Conservation (phyloP, 2,797 vertebrate species). For the Notolepis coatsorum region DNA sequence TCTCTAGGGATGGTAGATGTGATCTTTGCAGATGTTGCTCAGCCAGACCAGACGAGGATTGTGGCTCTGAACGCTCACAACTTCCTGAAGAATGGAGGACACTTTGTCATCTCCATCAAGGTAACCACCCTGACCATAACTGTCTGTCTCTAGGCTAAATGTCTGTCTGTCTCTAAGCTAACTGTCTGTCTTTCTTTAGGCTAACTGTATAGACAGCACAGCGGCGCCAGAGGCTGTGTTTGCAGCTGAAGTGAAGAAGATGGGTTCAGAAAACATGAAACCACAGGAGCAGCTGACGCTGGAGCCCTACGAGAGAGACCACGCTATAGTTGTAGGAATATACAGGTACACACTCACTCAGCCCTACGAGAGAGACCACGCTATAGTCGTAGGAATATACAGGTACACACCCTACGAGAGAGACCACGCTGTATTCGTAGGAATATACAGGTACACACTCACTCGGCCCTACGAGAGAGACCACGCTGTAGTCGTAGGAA, state of each 20-base stretch:
- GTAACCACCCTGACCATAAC: conserved; percentile 55
- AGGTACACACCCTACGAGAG: conserved; percentile 92
- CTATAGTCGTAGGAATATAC: conserved; percentile 92
- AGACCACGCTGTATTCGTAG: conserved; percentile 93
- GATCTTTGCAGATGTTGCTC: conserved; percentile 93
- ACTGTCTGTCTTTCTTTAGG: conserved; percentile 66
- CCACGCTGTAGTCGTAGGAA: conserved; percentile 92
- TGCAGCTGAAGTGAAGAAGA: conserved; percentile 93
- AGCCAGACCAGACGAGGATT: conserved; percentile 95
- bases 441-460: no score
- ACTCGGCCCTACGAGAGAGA: conserved; percentile 93
- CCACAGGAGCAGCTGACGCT: conserved; percentile 94
- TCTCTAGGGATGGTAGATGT: conserved; percentile 94
- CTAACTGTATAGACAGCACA: conserved; percentile 95
- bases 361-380: conserved; percentile 93
- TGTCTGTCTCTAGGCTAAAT: conserved; percentile 85
- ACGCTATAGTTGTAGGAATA: conserved; percentile 91
- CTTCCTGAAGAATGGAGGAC: conserved; percentile 92
- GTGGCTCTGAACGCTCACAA: conserved; percentile 95
- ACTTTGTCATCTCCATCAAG: conserved; percentile 97
- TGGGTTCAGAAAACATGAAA: conserved; percentile 94
- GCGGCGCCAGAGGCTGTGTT: conserved; percentile 93
- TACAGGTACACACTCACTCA: conserved; percentile 94
- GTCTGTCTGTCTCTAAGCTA: conserved; percentile 40
- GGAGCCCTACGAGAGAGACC: conserved; percentile 93